Conservation (phyloP, 2,113 vertebrate species). For the Aegotheles bennettii region DNA sequence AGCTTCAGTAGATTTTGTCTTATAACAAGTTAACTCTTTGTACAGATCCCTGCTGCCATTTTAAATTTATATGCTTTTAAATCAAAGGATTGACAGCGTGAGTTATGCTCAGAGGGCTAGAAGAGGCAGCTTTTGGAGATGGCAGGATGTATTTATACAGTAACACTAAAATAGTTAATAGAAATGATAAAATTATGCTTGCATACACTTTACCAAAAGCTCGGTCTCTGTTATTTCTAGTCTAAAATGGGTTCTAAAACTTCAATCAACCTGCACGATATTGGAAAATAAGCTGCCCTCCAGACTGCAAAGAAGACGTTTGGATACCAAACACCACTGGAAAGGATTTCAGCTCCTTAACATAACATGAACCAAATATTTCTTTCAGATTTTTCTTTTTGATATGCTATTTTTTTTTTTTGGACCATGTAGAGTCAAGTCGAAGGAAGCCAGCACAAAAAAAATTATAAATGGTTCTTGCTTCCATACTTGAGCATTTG, state of each 20-base stretch:
- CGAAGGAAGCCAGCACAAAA: neutral
- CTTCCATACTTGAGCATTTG: neutral
- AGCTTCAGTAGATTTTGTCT: neutral
- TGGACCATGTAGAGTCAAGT: neutral
- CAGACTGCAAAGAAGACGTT: neutral
- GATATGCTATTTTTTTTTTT: neutral
- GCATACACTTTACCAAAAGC: neutral
- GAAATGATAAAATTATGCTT: neutral
- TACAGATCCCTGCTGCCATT: neutral
- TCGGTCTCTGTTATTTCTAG: neutral
- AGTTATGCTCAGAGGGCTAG: neutral
- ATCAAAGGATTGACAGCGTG: neutral
- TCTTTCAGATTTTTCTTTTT: neutral
- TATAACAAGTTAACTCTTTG: constrained; percentile 2
- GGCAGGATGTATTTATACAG: neutral
- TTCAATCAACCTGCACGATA: neutral
- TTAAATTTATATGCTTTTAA: constrained; percentile 15
- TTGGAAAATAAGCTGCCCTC: neutral
- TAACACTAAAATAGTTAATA: constrained; percentile 21
- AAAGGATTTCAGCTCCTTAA: neutral
- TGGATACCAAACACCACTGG: neutral
- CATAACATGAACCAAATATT: neutral
- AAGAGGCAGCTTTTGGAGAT: neutral
- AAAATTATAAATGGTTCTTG: neutral
- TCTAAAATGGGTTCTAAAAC: constrained; percentile 6